Conservation (phyloP, 1,140 invertebrate species). For the Drosophila fuyamai region DNA sequence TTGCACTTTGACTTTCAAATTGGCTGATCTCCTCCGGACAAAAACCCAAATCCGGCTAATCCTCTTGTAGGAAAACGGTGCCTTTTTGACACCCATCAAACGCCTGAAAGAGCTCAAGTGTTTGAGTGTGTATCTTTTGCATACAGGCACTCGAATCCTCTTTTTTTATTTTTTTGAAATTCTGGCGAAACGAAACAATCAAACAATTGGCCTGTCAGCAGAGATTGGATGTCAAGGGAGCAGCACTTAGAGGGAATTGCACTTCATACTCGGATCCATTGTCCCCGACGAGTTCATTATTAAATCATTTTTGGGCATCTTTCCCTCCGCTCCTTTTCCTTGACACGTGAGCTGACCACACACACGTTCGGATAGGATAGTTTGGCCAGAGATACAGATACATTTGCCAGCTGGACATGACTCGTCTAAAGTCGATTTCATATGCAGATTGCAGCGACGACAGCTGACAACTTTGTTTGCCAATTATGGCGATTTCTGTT, state of each 20-base stretch:
- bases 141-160: constrained; percentile 21
- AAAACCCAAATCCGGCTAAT: constrained; percentile 70
- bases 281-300: constrained; percentile 75
- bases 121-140: constrained; percentile 56
- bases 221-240: constrained; percentile 71
- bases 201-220: constrained; percentile 76
- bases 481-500: constrained; percentile 54
- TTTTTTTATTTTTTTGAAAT: constrained; percentile 45
- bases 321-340: constrained; percentile 18
- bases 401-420: constrained; percentile 65
- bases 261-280: constrained; percentile 62
- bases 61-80: constrained; percentile 63
- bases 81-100: constrained; percentile 81
- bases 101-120: constrained; percentile 67
- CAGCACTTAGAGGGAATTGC: constrained; percentile 50
- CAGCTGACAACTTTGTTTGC: constrained; percentile 57
- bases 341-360: constrained; percentile 72
- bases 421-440: constrained; percentile 52
- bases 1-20: constrained; percentile 79
- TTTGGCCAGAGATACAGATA: constrained; percentile 9
- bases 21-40: constrained; percentile 67
- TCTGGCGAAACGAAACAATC: constrained; percentile 61
- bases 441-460: constrained; percentile 61
- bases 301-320: constrained; percentile 66
- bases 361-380: constrained; percentile 25